Conservation (phyloP, 1,140 invertebrate species). For the Vollenhovia emeryi region DNA sequence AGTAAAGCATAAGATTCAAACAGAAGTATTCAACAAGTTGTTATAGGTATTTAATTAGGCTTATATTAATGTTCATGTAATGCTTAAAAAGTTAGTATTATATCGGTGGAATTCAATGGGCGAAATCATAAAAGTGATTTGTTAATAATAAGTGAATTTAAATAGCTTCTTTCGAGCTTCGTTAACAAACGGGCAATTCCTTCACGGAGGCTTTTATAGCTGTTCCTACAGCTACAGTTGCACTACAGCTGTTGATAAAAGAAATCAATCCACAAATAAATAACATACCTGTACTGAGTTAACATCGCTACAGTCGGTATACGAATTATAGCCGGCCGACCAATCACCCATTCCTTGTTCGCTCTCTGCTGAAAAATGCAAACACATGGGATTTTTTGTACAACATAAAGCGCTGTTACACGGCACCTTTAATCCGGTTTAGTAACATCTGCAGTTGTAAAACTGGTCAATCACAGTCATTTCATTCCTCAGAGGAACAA, state of each 20-base stretch:
- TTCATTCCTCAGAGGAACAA: too few relatives aligned
- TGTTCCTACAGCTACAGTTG: neutral
- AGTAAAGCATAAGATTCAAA: slow-evolving; percentile 19
- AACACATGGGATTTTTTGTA: slow-evolving; percentile 23
- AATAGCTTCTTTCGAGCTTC: neutral
- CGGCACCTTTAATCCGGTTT: too few relatives aligned
- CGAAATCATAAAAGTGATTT: slow-evolving; percentile 1
- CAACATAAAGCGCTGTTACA: too few relatives aligned
- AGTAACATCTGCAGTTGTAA: too few relatives aligned
- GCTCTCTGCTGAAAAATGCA: slow-evolving; percentile 78
- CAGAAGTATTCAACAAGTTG: slow-evolving; percentile 85
- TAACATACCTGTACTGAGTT: slow-evolving; percentile 82
- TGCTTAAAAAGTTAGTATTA: slow-evolving; percentile 1
- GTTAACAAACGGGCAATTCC: neutral
- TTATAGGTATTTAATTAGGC: slow-evolving; percentile 79
- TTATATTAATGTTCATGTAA: slow-evolving; percentile 69
- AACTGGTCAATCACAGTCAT: too few relatives aligned
- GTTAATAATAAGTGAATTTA: slow-evolving; percentile 8
- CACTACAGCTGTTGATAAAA: neutral
- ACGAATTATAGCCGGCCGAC: slow-evolving; percentile 68
- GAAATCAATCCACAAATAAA: neutral
- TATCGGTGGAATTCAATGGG: neutral
- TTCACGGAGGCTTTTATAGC: neutral
- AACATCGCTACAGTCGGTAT: slow-evolving; percentile 67
- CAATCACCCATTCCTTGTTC: slow-evolving; percentile 80